Evolutionary conservation across 2,888 invertebrate species (phyloP).

Genomic region (Euzophera pinguis): DNA sequence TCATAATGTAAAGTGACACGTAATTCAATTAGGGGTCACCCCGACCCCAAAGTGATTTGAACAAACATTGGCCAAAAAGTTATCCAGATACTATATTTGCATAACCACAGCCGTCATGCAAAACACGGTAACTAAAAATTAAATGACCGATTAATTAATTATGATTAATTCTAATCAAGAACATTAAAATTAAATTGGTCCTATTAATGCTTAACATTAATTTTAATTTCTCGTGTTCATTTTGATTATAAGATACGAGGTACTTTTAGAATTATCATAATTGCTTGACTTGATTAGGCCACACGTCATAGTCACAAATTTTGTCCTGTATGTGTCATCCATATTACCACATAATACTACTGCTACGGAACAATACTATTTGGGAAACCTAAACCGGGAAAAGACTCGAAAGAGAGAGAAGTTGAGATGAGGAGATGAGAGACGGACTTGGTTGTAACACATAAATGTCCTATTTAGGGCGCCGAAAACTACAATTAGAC

Average conservation of each 20-base stretch:
- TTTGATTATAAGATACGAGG: not conserved
- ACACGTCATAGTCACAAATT: not conserved
- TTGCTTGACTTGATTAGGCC: not conserved
- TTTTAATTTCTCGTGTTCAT: constrained; percentile 3
- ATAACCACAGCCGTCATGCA: constrained; percentile 27
- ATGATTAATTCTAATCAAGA: not conserved
- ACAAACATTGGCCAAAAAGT: constrained; percentile 57
- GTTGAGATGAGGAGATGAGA: no score
- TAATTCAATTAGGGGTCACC: constrained; percentile 64
- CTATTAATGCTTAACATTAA: not conserved
- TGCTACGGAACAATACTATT: no score
- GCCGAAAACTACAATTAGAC: no score
- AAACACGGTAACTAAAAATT: constrained; percentile 14
- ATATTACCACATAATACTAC: not conserved
- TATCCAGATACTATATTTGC: constrained; percentile 57
- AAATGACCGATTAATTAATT: constrained; percentile 1
- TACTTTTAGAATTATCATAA: constrained; percentile 7
- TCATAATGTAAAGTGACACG: constrained; percentile 42
- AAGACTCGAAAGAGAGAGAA: no score
- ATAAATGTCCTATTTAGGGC: no score
- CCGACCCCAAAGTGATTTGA: constrained; percentile 34
- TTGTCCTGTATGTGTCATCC: not conserved
- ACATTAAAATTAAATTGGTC: not conserved
- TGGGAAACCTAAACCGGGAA: no score
- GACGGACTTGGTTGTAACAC: no score